Conservation (phyloP, 2,888 invertebrate species). For the Caenorhabditis imperialis region DNA sequence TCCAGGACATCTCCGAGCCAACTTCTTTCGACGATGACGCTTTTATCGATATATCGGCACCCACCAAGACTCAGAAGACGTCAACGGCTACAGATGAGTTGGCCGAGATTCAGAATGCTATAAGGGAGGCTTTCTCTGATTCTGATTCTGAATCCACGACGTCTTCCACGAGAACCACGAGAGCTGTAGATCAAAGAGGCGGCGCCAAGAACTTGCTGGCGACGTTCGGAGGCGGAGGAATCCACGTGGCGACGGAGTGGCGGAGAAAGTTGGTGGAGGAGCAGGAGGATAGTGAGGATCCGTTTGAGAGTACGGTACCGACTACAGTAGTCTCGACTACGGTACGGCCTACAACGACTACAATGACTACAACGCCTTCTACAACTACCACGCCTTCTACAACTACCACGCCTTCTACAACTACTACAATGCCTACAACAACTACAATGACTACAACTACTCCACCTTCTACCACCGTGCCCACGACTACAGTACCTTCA, state of each 20-base stretch:
- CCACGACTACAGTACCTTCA: too few species aligned
- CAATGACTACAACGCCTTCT: not conserved
- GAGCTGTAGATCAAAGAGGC: too few species aligned
- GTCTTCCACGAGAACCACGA: too few species aligned
- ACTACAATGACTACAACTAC: too few species aligned
- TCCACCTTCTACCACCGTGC: too few species aligned
- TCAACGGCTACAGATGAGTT: not conserved
- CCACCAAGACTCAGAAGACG: not conserved
- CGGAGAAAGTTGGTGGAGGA: not conserved
- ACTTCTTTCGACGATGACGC: constrained; percentile 10
- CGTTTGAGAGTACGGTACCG: not conserved
- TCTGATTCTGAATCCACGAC: too few species aligned
- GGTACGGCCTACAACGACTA: not conserved
- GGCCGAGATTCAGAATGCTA: constrained; percentile 22
- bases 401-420: constrained; percentile 4
- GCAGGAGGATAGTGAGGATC: not conserved
- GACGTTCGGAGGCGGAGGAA: too few species aligned
- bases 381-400: too few species aligned
- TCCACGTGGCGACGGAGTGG: not conserved
- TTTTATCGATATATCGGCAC: constrained; percentile 25
- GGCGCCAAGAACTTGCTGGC: too few species aligned
- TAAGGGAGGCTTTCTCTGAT: constrained; percentile 27
- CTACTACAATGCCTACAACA: too few species aligned
- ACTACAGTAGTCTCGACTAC: not conserved
- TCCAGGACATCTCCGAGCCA: constrained; percentile 38